Evolutionary conservation across 1,140 invertebrate species (phyloP), one percentile per base, ranked within the genome.

Genomic region (Metopolophium dirhodum): DNA sequence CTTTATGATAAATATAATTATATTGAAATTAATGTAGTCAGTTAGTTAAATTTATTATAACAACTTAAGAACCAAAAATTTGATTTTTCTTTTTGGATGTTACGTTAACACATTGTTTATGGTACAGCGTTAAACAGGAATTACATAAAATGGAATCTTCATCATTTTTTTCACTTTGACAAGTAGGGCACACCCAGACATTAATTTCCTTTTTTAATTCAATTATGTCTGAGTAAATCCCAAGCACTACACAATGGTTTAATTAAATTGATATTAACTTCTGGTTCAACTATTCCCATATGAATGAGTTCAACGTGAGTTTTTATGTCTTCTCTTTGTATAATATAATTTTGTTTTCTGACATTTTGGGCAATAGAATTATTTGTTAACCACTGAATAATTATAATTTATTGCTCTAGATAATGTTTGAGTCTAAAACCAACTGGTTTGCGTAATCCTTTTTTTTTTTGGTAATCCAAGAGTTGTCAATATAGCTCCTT

Each of bases 161-260:
- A 77, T 77, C 11, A 77, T 77, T n/a, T 6, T 35, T 77, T 30
- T 77, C 68, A n/a, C n/a, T 77, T n/a, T 77, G 68, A 77, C 68
- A 77, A 77, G 68, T 77, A 77, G n/a, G 68, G 14, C 68, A 77
- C 11, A 77, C n/a, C 68, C 68, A 77, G 9, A 77, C n/a, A 77
- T n/a, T 77, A n/a, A n/a, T 77, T 35, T 77, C 8, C n/a, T 77
- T 77, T 77, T 77, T 77, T 77, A 77, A 77, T 77, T 77, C 30
- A 77, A 77, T n/a, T 77, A 77, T 77, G 0, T 77, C 4, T 77
- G n/a, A n/a, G 26, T 77, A n/a, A 77, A 77, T 35, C n/a, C 30
- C 68, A n/a, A 77, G 68, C 68, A 77, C 30, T 77, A n/a, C 68
- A 77, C n/a, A 77, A 77, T 77, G 68, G 68, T 77, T n/a, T 77